These are phyloP conservation scores for Boleophthalmus pectinirostris DNA, from an alignment of 2,113 vertebrate species.

Conservation along the genomic window DNA sequence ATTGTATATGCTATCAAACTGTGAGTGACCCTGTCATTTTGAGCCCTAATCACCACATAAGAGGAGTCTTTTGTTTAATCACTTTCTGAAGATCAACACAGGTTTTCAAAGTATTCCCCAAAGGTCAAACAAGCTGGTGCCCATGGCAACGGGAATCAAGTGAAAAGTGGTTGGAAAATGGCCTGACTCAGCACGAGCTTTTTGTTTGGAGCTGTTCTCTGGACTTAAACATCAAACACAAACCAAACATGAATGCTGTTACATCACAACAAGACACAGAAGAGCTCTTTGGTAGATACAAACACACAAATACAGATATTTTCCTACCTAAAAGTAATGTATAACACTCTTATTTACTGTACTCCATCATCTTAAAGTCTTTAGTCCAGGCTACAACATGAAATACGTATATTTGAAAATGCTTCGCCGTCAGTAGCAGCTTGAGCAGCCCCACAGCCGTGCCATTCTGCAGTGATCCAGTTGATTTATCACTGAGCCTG, in stretches of 20 bases:
- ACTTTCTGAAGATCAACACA: conserved; percentile 5
- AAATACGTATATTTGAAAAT: background rate
- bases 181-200: conserved; percentile 41
- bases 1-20: too few relatives aligned
- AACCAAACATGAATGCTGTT: conserved; percentile 23
- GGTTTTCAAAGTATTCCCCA: conserved; percentile 21
- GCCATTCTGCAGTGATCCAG: conserved; percentile 1
- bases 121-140: conserved; percentile 9
- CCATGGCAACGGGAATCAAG: conserved; percentile 43
- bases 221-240: background rate
- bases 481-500: conserved; percentile 1
- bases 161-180: conserved; percentile 31
- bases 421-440: background rate
- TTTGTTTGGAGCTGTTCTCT: conserved; percentile 8
- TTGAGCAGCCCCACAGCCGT: background rate
- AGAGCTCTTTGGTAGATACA: background rate
- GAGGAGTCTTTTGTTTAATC: background rate
- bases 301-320: background rate
- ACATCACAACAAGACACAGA: conserved; percentile 15
- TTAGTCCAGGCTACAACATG: background rate
- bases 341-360: background rate
- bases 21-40: too few relatives aligned
- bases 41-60: background rate
- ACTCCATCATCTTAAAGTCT: background rate
- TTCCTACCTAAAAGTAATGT: too few relatives aligned